Percentiles rank a stretch among this genome's conserved stretches.
phyloP scores from a whole-genome alignment of 1,140 invertebrate genomes.

The Adelges cooleyi region DNA sequence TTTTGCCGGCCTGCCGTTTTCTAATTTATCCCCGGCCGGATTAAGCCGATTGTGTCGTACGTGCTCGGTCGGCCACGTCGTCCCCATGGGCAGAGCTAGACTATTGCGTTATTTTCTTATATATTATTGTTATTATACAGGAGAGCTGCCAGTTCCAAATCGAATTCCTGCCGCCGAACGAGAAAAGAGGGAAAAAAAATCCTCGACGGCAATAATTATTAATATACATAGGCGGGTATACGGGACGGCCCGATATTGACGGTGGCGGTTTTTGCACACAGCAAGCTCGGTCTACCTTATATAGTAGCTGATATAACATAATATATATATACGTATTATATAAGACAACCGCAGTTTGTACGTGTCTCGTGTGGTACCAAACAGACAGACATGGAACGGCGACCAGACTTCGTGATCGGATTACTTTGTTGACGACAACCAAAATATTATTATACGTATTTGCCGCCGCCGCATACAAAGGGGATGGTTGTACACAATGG shows the following conservation, averaged over 20 bases:
- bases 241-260: background rate
- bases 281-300: too few relatives aligned
- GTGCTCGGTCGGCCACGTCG: background rate
- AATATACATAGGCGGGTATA: too few relatives aligned
- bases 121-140: too few relatives aligned
- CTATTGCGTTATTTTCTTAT: background rate
- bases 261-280: background rate
- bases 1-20: conserved; percentile 5
- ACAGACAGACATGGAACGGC: background rate
- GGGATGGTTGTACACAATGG: too few relatives aligned
- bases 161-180: background rate
- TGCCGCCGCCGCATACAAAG: too few relatives aligned
- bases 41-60: conserved; percentile 22
- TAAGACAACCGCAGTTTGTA: too few relatives aligned
- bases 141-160: background rate
- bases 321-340: too few relatives aligned
- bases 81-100: background rate
- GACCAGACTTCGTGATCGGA: background rate
- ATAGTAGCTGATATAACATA: too few relatives aligned
- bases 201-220: too few relatives aligned
- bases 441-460: background rate
- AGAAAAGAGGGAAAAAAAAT: too few relatives aligned
- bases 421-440: background rate
- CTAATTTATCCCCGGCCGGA: conserved; percentile 20
- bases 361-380: background rate